Percentiles rank a stretch among this genome's conserved stretches.
These are phyloP conservation scores for Phylloscopus trochiloides DNA, from an alignment of 2,113 vertebrate species.

Conservation along the genomic window DNA sequence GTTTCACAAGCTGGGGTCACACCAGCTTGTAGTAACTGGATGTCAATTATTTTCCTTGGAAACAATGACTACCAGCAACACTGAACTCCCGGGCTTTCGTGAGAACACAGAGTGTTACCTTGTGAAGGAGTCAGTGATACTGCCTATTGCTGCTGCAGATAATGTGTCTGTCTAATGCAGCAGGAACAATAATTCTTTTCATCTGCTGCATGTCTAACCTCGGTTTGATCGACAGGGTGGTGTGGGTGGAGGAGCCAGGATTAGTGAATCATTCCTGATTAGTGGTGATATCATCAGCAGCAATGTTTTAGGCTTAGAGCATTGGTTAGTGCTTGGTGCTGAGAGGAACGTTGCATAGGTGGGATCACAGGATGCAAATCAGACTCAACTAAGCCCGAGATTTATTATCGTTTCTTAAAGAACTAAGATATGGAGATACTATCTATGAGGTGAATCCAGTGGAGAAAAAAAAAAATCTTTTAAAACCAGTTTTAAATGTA, in stretches of 20 bases:
- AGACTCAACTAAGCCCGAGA: neutral
- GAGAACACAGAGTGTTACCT: neutral
- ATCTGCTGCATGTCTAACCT: neutral
- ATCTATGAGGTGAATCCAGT: neutral
- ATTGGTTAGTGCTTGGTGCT: neutral
- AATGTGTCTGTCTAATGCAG: neutral
- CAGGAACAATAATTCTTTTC: neutral
- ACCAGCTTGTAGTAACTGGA: neutral
- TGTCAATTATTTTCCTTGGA: constrained; percentile 30
- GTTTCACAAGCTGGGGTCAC: constrained; percentile 9
- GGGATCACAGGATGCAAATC: neutral
- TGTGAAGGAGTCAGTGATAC: neutral
- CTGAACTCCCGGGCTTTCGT: neutral
- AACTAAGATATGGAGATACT: neutral
- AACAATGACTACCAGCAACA: neutral
- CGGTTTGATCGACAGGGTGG: neutral
- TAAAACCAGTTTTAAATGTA: neutral
- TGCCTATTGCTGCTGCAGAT: neutral
- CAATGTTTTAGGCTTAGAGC: neutral
- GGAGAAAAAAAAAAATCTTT: neutral
- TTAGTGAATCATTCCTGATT: constrained; percentile 18
- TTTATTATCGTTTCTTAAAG: neutral
- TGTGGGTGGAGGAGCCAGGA: neutral
- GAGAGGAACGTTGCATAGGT: neutral
- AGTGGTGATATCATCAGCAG: neutral